These are phyloP conservation scores for Catharus minimus DNA, from an alignment of 2,113 vertebrate species.

Conservation along the genomic window DNA sequence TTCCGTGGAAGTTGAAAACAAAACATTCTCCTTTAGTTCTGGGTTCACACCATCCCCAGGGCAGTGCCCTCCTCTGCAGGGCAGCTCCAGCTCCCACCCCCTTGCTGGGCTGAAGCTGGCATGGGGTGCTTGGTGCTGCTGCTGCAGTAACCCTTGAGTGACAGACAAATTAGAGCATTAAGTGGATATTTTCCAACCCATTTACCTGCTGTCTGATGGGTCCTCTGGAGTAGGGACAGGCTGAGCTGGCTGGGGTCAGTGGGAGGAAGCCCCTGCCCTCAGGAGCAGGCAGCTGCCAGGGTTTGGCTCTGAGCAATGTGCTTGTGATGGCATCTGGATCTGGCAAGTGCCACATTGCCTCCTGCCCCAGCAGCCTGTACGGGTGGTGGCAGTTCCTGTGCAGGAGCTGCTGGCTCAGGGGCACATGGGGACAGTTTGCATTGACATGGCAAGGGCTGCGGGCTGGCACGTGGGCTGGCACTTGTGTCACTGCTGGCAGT, in stretches of 20 bases:
- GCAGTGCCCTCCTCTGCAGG: constrained; percentile 20
- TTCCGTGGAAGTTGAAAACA: constrained; percentile 86
- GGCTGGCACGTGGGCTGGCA: not conserved
- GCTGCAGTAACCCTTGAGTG: not conserved
- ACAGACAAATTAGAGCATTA: constrained; percentile 26
- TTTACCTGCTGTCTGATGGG: not conserved
- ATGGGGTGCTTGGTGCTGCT: not conserved
- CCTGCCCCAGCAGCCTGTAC: fast-evolving
- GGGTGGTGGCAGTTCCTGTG: not conserved
- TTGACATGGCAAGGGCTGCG: fast-evolving
- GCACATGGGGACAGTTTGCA: fast-evolving
- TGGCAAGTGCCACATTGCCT: not conserved
- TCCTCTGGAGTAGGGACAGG: not conserved
- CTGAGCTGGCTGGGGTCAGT: not conserved
- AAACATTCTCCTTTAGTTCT: constrained; percentile 79
- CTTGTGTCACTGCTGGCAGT: not conserved
- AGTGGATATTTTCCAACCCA: not conserved
- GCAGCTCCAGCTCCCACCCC: constrained; percentile 33
- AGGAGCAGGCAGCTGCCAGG: not conserved
- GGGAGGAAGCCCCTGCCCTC: not conserved
- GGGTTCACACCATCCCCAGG: constrained; percentile 56
- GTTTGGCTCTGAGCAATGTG: not conserved
- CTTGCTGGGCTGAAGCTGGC: not conserved
- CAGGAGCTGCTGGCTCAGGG: not conserved
- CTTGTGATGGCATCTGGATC: not conserved